Evolutionary conservation across 2,797 vertebrate genomes (phyloP).

Genomic region (Mormyrops attenuatus): DNA sequence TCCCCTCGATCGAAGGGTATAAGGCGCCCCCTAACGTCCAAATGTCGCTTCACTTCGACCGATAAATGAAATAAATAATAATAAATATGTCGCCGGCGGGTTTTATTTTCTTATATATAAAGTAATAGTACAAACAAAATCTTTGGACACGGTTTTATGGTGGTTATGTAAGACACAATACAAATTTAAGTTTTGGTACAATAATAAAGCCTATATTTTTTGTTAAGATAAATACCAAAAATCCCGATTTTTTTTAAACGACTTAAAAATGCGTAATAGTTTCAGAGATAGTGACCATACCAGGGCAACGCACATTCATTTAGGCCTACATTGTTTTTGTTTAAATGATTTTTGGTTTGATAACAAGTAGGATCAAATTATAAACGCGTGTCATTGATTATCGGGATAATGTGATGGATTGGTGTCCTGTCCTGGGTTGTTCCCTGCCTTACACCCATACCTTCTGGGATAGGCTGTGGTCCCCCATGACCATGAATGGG

Average conservation of each 20-base stretch:
- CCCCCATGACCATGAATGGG: background rate
- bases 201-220: background rate
- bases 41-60: conserved; percentile 31
- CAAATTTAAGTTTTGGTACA: background rate
- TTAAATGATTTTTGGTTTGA: background rate
- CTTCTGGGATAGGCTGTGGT: background rate
- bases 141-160: background rate
- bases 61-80: background rate
- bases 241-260: background rate
- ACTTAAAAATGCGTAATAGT: background rate
- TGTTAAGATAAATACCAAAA: background rate
- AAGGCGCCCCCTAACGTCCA: conserved; percentile 60
- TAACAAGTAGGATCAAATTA: background rate
- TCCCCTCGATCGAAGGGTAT: conserved; percentile 38
- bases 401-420: background rate
- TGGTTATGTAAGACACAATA: background rate
- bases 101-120: background rate
- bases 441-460: background rate
- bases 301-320: background rate
- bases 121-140: background rate
- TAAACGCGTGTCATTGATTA: background rate
- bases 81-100: background rate
- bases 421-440: background rate
- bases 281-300: background rate
- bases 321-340: background rate